A percentile compares a stretch with the other conserved stretches of the same genome.
Evolutionary conservation across 2,113 vertebrate genomes (phyloP).

Genomic region (human (Homo sapiens)): GRCh38 chr18:73869001-73869500

Average conservation of each 20-base stretch:
- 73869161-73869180: neutral
- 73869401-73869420: neutral
- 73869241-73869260: neutral
- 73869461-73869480: neutral
- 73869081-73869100: too few species aligned
- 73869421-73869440: neutral
- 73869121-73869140: too few species aligned
- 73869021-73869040: too few species aligned
- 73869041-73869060: too few species aligned
- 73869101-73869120: too few species aligned
- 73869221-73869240: neutral
- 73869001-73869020: too few species aligned
- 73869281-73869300: neutral
- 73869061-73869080: too few species aligned
- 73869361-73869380: neutral
- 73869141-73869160: too few species aligned
- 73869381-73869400: neutral
- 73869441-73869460: neutral
- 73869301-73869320: neutral
- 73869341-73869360: conserved; percentile 42
- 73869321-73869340: neutral
- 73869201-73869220: neutral
- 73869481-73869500: neutral
- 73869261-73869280: neutral
- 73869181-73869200: neutral